A percentile compares a stretch with the other conserved stretches of the same genome.
Evolutionary conservation across 2,113 vertebrate genomes (phyloP).

Genomic region (Choloepus hoffmanni): DNA sequence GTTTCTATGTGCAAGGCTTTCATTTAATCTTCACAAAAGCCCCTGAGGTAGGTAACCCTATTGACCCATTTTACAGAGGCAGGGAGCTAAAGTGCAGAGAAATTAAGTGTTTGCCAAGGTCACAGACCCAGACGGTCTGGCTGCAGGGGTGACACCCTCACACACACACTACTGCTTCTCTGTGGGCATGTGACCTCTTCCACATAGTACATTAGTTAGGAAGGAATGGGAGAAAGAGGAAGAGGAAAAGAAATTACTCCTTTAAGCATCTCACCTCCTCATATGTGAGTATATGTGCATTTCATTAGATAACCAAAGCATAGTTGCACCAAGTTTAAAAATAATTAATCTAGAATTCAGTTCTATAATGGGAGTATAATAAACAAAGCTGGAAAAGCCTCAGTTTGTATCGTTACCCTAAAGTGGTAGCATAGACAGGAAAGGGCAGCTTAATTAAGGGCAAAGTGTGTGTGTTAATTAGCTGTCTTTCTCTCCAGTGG

Average conservation of each 20-base stretch:
- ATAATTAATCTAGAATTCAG: constrained; percentile 18
- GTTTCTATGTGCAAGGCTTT: not conserved
- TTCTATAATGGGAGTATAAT: constrained; percentile 6
- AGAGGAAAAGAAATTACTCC: not conserved
- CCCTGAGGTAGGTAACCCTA: not conserved
- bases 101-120: not conserved
- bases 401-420: not conserved
- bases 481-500: constrained; percentile 56
- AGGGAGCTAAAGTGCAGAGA: not conserved
- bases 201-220: not conserved
- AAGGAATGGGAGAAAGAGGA: not conserved
- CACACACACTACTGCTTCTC: not conserved
- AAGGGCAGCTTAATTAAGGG: constrained; percentile 73
- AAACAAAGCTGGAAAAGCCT: not conserved
- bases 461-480: constrained; percentile 66
- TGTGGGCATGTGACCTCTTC: not conserved
- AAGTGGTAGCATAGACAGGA: constrained; percentile 55
- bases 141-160: not conserved
- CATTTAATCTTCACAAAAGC: not conserved
- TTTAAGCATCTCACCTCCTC: not conserved
- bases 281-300: not conserved
- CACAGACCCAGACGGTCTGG: not conserved
- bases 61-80: not conserved
- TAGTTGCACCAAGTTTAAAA: constrained; percentile 38
- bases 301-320: constrained; percentile 32